Evolutionary conservation across 53 echinoderm and acorn worm species (phyloP), one percentile per base, ranked within the genome.

Genomic region (Echinarachnius parma): DNA sequence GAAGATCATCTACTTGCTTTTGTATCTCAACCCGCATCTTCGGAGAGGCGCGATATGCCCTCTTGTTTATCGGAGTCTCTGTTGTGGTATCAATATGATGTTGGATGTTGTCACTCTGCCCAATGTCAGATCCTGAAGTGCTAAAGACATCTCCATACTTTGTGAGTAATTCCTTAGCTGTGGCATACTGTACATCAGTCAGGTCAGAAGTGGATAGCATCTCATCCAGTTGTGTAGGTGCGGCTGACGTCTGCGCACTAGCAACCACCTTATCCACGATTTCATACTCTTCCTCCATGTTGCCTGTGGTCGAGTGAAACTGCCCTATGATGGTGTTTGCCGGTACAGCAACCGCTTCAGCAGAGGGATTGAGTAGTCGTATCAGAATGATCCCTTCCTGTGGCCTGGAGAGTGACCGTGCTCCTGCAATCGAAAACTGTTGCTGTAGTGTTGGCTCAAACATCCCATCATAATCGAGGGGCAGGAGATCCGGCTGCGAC

Each of bases 1-100:
- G 35, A 0, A 62, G 56, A 27, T 61, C 46, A 2, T 81, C 34
- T 0, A 74, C 53, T 55, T 81, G 82, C 23, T 44, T 34, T 1
- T 75, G 28, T 10, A 81, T 62, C 45, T 81, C 64, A 2, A 62
- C 28, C 28, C 37, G 57, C 77, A 83, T 77, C 10, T 28, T 9
- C 1, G 66, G 77, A 7, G 83, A 77, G 19, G 83, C 77, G 24
- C 32, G 66, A 5, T 66, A 66, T 0, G 66, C 50, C 20, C 48
- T 24, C 49, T 66, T 48, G 24, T 21, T 31, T n/a, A 66, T 48
- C 5, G 66, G 66, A 49, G 50, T 31, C 4, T 49, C 49, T 4
- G 49, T 31, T 28, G 66, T 21, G 16, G 48, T 66, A 32, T 31
- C 3, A 20, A 66, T 66, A 5, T 66, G 49, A 21, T 66, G 66